Conservation (phyloP, 2,888 invertebrate species). For the Halocaridina rubra region DNA sequence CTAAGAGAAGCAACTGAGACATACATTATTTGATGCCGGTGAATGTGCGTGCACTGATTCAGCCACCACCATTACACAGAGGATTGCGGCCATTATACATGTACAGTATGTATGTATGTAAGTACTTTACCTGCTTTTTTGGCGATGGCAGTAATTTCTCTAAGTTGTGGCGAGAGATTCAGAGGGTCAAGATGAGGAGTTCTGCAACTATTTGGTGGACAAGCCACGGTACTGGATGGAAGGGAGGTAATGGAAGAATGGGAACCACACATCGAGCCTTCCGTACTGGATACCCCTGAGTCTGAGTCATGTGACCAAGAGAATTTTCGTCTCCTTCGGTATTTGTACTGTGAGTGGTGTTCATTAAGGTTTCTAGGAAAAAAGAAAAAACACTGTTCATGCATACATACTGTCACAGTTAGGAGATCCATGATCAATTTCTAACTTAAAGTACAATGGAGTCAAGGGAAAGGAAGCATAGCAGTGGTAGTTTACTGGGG, state of each 20-base stretch:
- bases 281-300: slow-evolving; percentile 68
- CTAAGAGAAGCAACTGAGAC: no score
- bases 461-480: no score
- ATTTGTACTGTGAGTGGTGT: slow-evolving; percentile 55
- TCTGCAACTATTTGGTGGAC: slow-evolving; percentile 29
- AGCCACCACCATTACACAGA: no score
- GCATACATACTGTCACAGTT: no score
- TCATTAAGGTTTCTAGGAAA: slow-evolving; percentile 47
- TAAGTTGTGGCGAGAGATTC: slow-evolving; percentile 45
- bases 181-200: slow-evolving; percentile 20
- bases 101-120: no score
- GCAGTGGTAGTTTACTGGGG: no score
- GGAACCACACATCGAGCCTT: slow-evolving; percentile 67
- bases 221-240: slow-evolving; percentile 13
- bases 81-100: no score
- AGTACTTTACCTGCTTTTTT: slow-evolving; percentile 57
- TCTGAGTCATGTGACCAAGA: slow-evolving; percentile 74
- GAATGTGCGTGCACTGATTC: no score
- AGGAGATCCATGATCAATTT: no score
- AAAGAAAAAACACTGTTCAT: not conserved
- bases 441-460: no score
- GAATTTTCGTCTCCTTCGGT: slow-evolving; percentile 79
- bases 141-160: slow-evolving; percentile 49
- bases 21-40: no score
- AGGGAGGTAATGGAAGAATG: slow-evolving; percentile 59